Evolutionary conservation across 2,888 invertebrate species (phyloP).

Genomic region (Temnothorax unifasciatus): DNA sequence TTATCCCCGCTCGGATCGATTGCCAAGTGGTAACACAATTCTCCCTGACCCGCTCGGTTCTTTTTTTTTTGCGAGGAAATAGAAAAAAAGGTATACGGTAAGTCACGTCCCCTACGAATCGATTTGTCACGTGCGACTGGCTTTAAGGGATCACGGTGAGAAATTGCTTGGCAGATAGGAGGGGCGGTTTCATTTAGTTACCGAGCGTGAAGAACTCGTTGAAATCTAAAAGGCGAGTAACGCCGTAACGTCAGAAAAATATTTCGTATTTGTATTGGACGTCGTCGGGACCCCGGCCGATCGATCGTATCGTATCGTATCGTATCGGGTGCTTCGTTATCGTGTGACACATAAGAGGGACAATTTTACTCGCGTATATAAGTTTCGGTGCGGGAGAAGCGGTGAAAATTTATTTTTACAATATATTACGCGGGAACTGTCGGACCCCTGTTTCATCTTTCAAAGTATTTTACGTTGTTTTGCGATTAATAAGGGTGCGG

Average conservation of each 20-base stretch:
- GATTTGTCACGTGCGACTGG: conserved; percentile 69
- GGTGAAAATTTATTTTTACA: conserved; percentile 24
- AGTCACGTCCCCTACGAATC: conserved; percentile 72
- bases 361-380: background rate
- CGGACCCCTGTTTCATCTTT: background rate
- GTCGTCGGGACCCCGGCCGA: background rate
- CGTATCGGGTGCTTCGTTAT: background rate
- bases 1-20: background rate
- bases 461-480: conserved; percentile 33
- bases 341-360: background rate
- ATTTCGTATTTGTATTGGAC: conserved; percentile 31
- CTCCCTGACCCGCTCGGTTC: conserved; percentile 20
- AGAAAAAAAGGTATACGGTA: conserved; percentile 54
- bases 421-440: background rate
- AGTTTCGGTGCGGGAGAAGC: background rate
- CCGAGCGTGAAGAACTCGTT: conserved; percentile 23
- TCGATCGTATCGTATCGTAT: conserved; percentile 7
- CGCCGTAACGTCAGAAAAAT: conserved; percentile 14
- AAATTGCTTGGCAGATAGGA: conserved; percentile 61
- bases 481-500: conserved; percentile 23
- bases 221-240: conserved; percentile 38
- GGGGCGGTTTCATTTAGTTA: conserved; percentile 53
- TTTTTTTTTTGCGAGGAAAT: conserved; percentile 51
- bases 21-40: conserved; percentile 22
- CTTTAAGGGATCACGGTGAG: conserved; percentile 62